phyloP scores from a whole-genome alignment of 2,797 vertebrate genomes.

The Paedocypris micromegethes region DNA sequence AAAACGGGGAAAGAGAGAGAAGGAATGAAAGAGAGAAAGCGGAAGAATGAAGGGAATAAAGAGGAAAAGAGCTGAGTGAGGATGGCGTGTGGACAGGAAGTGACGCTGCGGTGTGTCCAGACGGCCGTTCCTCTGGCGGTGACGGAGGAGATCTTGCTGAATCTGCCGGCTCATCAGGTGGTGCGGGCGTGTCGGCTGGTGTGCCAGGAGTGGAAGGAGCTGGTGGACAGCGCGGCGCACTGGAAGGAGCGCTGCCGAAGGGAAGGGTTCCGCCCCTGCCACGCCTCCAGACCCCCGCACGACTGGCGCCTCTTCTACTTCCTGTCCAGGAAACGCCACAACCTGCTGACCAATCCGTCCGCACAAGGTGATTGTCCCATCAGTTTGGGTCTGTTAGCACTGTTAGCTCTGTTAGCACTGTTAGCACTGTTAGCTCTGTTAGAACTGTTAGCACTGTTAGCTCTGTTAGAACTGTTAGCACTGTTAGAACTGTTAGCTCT shows the following conservation, averaged over 20 bases:
- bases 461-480: no score
- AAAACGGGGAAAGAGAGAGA: no score
- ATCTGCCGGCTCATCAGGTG: conserved; percentile 70
- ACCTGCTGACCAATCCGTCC: conserved; percentile 80
- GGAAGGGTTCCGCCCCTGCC: conserved; percentile 57
- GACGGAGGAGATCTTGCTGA: conserved; percentile 78
- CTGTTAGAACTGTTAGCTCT: no score
- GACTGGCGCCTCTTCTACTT: conserved; percentile 82
- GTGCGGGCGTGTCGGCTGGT: conserved; percentile 70
- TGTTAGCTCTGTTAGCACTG: no score
- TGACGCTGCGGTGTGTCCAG: neutral
- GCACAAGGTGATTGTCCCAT: conserved; percentile 67
- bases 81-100: neutral
- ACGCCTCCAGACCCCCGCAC: conserved; percentile 48
- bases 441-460: no score
- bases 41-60: no score
- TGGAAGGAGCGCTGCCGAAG: conserved; percentile 81
- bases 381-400: no score
- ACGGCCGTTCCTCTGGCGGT: conserved; percentile 65
- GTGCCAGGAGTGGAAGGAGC: conserved; percentile 74
- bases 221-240: conserved; percentile 75
- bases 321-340: conserved; percentile 66
- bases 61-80: no score
- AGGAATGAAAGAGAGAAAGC: no score
- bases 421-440: no score